These are phyloP conservation scores for Dryocosmus kuriphilus DNA, from an alignment of 2,888 invertebrate genomes.

Conservation along the genomic window DNA sequence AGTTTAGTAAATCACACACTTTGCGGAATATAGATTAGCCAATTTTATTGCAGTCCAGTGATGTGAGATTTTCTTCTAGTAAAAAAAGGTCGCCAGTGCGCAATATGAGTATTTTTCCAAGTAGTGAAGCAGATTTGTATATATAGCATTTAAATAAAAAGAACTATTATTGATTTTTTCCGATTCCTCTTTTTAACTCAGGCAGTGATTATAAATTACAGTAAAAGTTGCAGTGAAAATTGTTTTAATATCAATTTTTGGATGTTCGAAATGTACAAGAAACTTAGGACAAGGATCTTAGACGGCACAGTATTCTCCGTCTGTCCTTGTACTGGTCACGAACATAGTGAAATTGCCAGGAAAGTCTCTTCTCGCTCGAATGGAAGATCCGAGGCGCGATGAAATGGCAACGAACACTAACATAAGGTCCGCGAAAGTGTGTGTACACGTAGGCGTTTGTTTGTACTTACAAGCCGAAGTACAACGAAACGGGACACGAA, in stretches of 20 bases:
- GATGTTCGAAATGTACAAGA: not conserved
- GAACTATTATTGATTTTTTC: no score
- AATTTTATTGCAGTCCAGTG: not conserved
- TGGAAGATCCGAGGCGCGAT: conserved; percentile 54
- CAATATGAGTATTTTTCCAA: not conserved
- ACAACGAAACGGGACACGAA: conserved; percentile 48
- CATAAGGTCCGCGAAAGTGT: conserved; percentile 8
- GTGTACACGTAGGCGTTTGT: conserved; percentile 39
- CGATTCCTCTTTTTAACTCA: not conserved
- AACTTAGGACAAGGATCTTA: not conserved
- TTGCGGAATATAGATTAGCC: not conserved
- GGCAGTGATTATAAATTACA: not conserved
- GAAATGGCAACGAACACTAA: conserved; percentile 38
- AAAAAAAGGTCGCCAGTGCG: not conserved
- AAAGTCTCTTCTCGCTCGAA: conserved; percentile 51
- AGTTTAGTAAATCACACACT: conserved; percentile 11
- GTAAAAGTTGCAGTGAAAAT: not conserved
- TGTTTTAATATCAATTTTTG: not conserved
- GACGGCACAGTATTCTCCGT: conserved; percentile 1
- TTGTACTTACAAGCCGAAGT: conserved; percentile 39
- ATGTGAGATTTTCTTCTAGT: not conserved
- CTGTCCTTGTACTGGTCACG: conserved; percentile 48
- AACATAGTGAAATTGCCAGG: conserved; percentile 56
- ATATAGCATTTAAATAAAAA: not conserved
- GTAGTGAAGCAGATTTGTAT: not conserved